Base-by-base conservation (phyloP, 2,113 vertebrate genomes). In the Oncorhynchus mykiss region DNA sequence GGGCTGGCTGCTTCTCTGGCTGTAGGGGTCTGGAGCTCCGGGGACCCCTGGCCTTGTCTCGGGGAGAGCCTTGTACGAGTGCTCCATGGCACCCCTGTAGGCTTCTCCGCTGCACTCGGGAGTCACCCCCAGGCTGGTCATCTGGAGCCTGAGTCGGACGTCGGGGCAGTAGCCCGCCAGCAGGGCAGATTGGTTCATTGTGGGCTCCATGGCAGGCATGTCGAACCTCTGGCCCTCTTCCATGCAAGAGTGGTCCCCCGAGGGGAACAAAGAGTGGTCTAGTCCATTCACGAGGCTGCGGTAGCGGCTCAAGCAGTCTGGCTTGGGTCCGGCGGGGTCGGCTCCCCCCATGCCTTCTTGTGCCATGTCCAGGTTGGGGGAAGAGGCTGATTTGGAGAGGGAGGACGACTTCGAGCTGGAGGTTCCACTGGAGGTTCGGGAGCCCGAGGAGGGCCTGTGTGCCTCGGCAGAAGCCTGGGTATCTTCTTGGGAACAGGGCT, bases 111-210 rank as follows among this genome's bases (percentile, higher is more conserved):
- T 86, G 48, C 89, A 81, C 78, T 94, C 95, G 5, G 90, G 49
- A 1, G 71, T 13, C 57, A 86, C 90, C 11, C 88, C 87, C 59
- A 71, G 86, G 70, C 84, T 85, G 2, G 92, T 88, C 60, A 93
- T 80, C 76, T 95, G 95, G 84, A 94, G 91, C 83, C 91, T 90
- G 84, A 93, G 93, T 84, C 94, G 93, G 48, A 95, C 93, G 82
- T 98, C 96, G 12, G 93, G 51, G 73, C 91, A 94, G 72, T 96
- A 78, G 0, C 91, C 93, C 65, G 95, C 94, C 67, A 94, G 75
- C 62, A 98, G 78, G 5, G 88, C 84, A 0, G 98, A 96, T 87
- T 97, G 97, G 92, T 96, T 98, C 22, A 98, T 88, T 0, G 97
- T 97, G 29, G 90, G 92, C 79, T 98, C 97, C 54, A 98, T 81